Evolutionary conservation across 2,888 invertebrate species (phyloP), one percentile per base, ranked within the genome.

Genomic region (Drosophila anomelani): DNA sequence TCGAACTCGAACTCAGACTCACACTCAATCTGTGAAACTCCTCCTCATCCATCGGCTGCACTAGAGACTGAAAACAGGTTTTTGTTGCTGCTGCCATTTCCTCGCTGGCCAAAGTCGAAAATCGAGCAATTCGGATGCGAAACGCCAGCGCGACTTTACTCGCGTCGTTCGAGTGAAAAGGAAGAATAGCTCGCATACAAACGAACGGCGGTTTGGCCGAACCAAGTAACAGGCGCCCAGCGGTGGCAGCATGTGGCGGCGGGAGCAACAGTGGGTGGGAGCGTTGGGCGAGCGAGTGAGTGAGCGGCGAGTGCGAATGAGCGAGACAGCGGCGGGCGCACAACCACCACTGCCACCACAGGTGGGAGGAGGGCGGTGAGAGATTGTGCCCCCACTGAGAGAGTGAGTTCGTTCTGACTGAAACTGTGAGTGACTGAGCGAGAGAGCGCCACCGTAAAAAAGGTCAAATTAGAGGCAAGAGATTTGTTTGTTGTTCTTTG

Each of bases 121-220:
- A 56, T 62, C 56, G 71, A 73, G 74, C 55, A 73, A 34, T 44
- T 51, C 47, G 74, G 67, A 74, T 75, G 56, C 73, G 67, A 74
- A 74, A 56, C 73, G 62, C 55, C 49, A 53, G 60, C 61, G 75
- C 76, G 75, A 59, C 55, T 76, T 70, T 76, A 70, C 75, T 71
- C 75, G 77, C 77, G 78, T 77, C 77, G 78, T 83, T 85, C 75
- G 88, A 89, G 80, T 76, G 81, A 73, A 78, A 79, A 43, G 41
- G 64, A 61, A 51, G 49, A 36, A 58, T 10, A 43, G 36, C 41
- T 80, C 75, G 72, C 76, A 70, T 80, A 82, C 86, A 89, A 87
- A 85, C 89, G 89, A 86, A 89, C 89, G 85, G 75, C 85, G 75
- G 90, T 89, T 82, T 76, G 88, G 86, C 89, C 86, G 90, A 86